Base-by-base conservation (phyloP, 2,797 vertebrate genomes). In the Echiichthys vipera region DNA sequence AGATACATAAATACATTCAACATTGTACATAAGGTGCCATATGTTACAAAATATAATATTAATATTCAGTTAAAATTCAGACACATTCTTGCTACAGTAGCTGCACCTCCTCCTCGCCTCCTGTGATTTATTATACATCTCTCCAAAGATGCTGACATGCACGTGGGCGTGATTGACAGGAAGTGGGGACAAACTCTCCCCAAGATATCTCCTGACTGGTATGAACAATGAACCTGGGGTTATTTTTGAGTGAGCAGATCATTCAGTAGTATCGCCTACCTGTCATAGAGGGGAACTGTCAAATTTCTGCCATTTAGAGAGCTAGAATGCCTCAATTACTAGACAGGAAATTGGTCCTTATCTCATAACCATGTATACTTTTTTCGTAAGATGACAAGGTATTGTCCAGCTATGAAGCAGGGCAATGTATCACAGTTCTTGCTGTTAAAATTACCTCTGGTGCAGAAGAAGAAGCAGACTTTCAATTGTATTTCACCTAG, bases 151-250 rank as follows among this genome's bases (percentile, higher is more conserved):
- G 43, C 77, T 64, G 77, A 78, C 45, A 64, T 50, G 45, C 14
- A 46, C 3, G 47, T 72, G 43, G 74, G 68, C 0, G 30, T 76
- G 66, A 77, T 30, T 78, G 83, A 78, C 65, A 72, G 45, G 20
- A 46, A 69, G 30, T 37, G 17, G 50, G 53, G 49, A 67, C 39
- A 14, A 36, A 30, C 22, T 69, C 71, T 45, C 57, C 42, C 14
- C 24, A n/a, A 51, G 72, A 67, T 40, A 22, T 46, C 49, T 65
- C 37, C 37, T 57, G 40, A 50, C 47, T 61, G 15, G 5, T 58
- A 30, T 34, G 56, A 77, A 69, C 63, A 54, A 64, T 72, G 39
- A 66, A 77, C 71, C 29, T n/a, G 11, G 2, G 54, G 47, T 66
- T 73, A 45, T 80, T 79, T 66, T 24, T 45, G 34, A 77, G 27